Percentiles rank a stretch among this genome's conserved stretches.
These are phyloP conservation scores for Ammospiza caudacuta DNA, from an alignment of 2,113 vertebrate species.

Conservation along the genomic window DNA sequence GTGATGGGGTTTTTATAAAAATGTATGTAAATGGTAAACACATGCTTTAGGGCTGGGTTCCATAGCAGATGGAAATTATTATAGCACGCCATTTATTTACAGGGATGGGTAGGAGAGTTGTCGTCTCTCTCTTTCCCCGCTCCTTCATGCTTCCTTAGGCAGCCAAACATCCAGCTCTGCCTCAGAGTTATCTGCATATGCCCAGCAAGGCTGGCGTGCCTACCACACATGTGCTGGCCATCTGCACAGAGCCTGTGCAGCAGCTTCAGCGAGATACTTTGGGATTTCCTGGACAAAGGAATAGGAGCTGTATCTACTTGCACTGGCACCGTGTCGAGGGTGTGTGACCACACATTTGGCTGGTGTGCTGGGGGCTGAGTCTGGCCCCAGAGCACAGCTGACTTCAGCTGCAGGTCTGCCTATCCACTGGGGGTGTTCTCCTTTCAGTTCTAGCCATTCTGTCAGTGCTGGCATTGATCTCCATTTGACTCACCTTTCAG, in stretches of 20 bases:
- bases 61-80: not conserved
- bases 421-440: not conserved
- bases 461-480: not conserved
- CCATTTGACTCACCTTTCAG: conserved; percentile 20
- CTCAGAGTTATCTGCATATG: not conserved
- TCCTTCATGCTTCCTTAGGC: not conserved
- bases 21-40: not conserved
- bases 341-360: not conserved
- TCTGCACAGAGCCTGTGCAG: not conserved
- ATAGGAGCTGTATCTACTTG: not conserved
- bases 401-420: not conserved
- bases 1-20: not conserved
- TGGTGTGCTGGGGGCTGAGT: rapidly evolving
- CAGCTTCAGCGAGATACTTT: not conserved
- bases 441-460: not conserved
- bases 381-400: not conserved
- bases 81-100: not conserved
- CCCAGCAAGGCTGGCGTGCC: not conserved
- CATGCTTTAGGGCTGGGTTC: not conserved
- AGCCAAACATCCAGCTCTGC: not conserved
- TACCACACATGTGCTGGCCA: conserved; percentile 21
- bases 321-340: not conserved
- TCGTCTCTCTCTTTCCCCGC: not conserved
- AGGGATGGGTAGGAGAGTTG: rapidly evolving
- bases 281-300: not conserved